phyloP scores from a whole-genome alignment of 1,140 invertebrate species.

The Ceratoteleas bidentatus region DNA sequence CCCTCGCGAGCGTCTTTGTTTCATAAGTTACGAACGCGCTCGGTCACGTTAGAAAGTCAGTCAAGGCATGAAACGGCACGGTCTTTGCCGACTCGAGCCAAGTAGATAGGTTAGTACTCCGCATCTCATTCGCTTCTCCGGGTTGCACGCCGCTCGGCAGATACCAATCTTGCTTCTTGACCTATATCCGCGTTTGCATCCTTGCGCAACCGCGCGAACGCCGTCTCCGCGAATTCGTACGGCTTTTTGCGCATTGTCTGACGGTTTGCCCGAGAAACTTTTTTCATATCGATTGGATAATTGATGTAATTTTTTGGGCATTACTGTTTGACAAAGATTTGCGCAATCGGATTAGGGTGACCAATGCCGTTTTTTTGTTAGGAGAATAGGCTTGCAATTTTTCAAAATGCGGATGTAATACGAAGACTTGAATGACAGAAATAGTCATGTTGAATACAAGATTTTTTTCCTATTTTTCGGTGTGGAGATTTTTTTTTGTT shows the following conservation, averaged over 20 bases:
- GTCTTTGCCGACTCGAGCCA: constrained; percentile 59
- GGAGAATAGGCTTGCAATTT: too few relatives aligned
- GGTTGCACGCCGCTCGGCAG: constrained; percentile 68
- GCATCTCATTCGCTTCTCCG: constrained; percentile 67
- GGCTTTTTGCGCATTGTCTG: constrained; percentile 21
- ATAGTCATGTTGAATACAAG: too few relatives aligned
- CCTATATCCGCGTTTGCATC: constrained; percentile 79
- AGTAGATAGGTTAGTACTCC: constrained; percentile 68
- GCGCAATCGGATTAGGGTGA: too few relatives aligned
- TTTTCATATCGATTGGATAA: background rate
- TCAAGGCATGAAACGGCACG: constrained; percentile 66
- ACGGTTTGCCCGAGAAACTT: constrained; percentile 2
- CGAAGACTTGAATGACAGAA: too few relatives aligned
- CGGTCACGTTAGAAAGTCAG: constrained; percentile 78
- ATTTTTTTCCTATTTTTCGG: too few relatives aligned
- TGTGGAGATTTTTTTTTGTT: too few relatives aligned
- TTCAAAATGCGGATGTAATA: too few relatives aligned
- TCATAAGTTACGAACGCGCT: constrained; percentile 75
- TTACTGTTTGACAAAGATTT: too few relatives aligned
- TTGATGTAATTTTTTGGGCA: too few relatives aligned
- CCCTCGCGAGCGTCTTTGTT: constrained; percentile 70
- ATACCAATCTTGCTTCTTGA: constrained; percentile 81
- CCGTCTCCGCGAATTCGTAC: constrained; percentile 74
- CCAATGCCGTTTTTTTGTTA: too few relatives aligned
- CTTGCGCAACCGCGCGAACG: constrained; percentile 77